phyloP scores from a whole-genome alignment of 2,797 vertebrate genomes.

The Salmo trutta region DNA sequence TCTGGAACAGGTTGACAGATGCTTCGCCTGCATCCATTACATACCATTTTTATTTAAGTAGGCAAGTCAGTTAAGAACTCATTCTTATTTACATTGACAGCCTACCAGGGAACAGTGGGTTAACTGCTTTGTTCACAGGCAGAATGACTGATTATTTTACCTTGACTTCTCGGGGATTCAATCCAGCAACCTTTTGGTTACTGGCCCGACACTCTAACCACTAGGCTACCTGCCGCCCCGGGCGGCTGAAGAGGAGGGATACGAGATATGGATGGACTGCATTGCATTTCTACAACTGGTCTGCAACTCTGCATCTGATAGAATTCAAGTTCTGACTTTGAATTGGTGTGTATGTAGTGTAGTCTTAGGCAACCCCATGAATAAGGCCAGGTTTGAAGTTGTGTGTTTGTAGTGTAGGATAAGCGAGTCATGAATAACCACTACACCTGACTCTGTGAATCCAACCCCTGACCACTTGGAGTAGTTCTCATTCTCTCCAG shows the following conservation, averaged over 20 bases:
- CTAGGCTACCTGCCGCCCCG: no score
- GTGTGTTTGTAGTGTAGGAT: conserved; percentile 6
- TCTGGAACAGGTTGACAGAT: conserved; percentile 70
- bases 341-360: background rate
- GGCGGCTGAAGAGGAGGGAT: no score
- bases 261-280: conserved; percentile 23
- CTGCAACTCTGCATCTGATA: conserved; percentile 49
- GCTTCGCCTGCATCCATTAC: conserved; percentile 68
- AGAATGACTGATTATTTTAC: no score
- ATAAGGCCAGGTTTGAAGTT: conserved; percentile 7
- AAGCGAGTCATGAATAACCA: conserved; percentile 6
- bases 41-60: conserved; percentile 39
- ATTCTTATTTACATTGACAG: no score
- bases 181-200: no score
- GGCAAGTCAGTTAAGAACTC: no score
- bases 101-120: no score
- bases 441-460: conserved; percentile 42
- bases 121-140: no score
- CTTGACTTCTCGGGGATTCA: no score
- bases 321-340: background rate
- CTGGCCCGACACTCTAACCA: no score
- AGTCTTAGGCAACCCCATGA: background rate
- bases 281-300: conserved; percentile 44
- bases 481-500: conserved; percentile 46
- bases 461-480: conserved; percentile 54